These are phyloP conservation scores for Pristionchus fissidentatus DNA, from an alignment of 2,888 invertebrate species.

Conservation along the genomic window DNA sequence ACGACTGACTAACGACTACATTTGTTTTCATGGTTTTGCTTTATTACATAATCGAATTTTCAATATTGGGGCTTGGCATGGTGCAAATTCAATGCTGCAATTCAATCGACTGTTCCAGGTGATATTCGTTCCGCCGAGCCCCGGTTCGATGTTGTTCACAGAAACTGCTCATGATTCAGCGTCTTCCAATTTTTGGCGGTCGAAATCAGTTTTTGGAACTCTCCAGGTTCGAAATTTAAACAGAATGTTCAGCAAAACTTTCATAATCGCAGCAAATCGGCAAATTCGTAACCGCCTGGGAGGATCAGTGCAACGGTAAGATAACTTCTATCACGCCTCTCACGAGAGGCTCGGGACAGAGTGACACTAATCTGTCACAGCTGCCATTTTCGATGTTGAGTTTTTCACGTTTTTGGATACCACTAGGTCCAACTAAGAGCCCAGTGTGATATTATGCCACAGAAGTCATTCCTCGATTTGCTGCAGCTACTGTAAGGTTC, in stretches of 20 bases:
- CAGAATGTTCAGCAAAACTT: neutral
- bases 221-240: neutral
- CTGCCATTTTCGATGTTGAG: too few species aligned
- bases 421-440: too few species aligned
- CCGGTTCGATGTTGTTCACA: neutral
- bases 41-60: neutral
- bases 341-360: too few species aligned
- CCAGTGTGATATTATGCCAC: too few species aligned
- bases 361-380: too few species aligned
- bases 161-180: neutral
- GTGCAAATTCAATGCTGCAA: neutral
- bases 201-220: neutral
- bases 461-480: too few species aligned
- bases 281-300: conserved; percentile 29
- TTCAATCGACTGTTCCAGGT: neutral
- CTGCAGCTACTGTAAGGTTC: too few species aligned
- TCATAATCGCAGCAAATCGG: neutral
- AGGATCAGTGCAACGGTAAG: conserved; percentile 13
- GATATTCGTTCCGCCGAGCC: neutral
- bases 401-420: too few species aligned
- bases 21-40: too few species aligned
- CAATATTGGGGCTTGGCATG: neutral
- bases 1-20: too few species aligned
- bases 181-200: conserved; percentile 24
- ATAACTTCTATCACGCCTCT: too few species aligned